Evolutionary conservation across 2,888 invertebrate species (phyloP), one percentile per base, ranked within the genome.

Genomic region (Nemapogon koenigi): DNA sequence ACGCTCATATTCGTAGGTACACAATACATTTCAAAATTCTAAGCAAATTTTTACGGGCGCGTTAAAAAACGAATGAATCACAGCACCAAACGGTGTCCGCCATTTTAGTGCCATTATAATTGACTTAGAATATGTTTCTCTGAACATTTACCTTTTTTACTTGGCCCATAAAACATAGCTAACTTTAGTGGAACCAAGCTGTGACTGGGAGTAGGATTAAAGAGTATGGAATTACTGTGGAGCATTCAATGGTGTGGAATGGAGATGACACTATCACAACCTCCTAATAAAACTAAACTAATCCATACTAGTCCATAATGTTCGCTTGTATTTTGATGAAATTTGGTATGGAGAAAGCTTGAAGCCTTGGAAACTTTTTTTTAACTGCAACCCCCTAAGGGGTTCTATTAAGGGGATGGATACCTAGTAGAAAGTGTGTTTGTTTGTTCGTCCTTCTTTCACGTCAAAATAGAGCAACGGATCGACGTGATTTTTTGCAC

Each of bases 31-130:
- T 22, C 22, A 7, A 22, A 10, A 22, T 7, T 22, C 22, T 7
- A 22, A 7, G 6, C 22, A 7, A 22, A 22, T 22, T 6, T 28
- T 28, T 28, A 28, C 28, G 28, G 11, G 7, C 28, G 28, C 28
- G 28, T 28, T 28, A n/a, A 28, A 28, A 11, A 28, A 28, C n/a
- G 28, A 28, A 28, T 28, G 28, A 28, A 4, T 30, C 30, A 38
- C 31, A 17, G 22, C 22, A 16, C 22, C 22, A 22, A 16, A 26
- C 22, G 16, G 17, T 44, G 43, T n/a, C 47, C 51, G 62, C 64
- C 60, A 61, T 62, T 49, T 63, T 62, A 45, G 56, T 51, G 40
- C 55, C 55, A 51, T 64, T 64, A 65, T 71, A 73, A 71, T 72
- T 69, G 69, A 66, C 63, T 68, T 63, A 61, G 62, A 70, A 67